Evolutionary conservation across 2,113 vertebrate species (phyloP).

Genomic region (Machaerirhynchus nigripectus): DNA sequence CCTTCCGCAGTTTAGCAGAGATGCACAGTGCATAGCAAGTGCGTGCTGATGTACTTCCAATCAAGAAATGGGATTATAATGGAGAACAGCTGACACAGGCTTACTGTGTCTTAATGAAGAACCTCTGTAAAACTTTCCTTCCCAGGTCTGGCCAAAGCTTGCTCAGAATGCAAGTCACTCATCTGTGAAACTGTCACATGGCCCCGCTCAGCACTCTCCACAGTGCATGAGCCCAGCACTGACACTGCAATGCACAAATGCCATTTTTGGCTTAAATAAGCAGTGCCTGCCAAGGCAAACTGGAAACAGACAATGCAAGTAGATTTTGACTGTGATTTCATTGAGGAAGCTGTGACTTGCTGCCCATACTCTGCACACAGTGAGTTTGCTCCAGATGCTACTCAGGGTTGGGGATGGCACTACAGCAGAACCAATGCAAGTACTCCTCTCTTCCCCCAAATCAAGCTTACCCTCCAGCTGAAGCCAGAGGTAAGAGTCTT

Average conservation of each 20-base stretch:
- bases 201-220: neutral
- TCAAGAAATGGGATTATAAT: constrained; percentile 1
- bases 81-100: neutral
- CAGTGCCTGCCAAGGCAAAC: neutral
- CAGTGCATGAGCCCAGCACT: neutral
- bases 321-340: neutral
- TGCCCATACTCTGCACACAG: neutral
- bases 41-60: neutral
- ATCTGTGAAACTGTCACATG: neutral
- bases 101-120: neutral
- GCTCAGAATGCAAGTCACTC: neutral
- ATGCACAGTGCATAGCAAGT: neutral
- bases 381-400: neutral
- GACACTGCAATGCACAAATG: neutral
- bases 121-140: neutral
- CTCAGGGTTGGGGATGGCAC: neutral
- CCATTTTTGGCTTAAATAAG: neutral
- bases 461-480: constrained; percentile 85
- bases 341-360: neutral
- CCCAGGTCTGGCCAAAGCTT: neutral
- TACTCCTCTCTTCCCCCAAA: neutral
- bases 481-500: constrained; percentile 92
- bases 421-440: neutral
- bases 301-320: neutral
- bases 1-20: neutral